Evolutionary conservation across 1,140 invertebrate genomes (phyloP), one percentile per base, ranked within the genome.

Genomic region (Dreissena rostriformis): DNA sequence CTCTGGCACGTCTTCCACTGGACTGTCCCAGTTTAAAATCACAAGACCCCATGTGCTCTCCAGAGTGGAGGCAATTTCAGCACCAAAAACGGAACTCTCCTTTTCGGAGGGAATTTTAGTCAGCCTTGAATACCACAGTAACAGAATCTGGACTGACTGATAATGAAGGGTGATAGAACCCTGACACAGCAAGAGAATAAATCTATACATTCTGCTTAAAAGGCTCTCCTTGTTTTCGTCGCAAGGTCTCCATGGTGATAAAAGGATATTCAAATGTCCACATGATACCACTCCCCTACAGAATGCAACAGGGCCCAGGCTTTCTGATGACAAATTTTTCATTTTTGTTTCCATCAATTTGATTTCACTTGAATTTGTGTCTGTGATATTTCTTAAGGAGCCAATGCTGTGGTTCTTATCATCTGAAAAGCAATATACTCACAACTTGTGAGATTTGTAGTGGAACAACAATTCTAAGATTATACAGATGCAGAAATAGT

Each of bases 1-100:
- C 73, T 89, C 87, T 29, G 90, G 61, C 49, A 90, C 91, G 82
- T 89, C 90, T 72, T 90, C 90, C 28, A 92, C 88, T 28, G 91
- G 91, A 70, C 89, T 92, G 70, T 92, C 90, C 86, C 86, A 89
- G 76, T 90, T 90, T 49, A 90, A 39, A 74, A 66, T 28, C 26
- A 77, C 52, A 28, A 76, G 53, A 39, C 29, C 49, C 53, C 77
- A 83, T 53, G 81, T 70, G 29, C 57, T 80, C 72, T 84, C 76
- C 29, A 71, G 51, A 66, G 24, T 63, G 22, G 74, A 63, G 61
- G 65, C 57, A 49, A 52, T n/a, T 49, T 63, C 74, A 22, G 19
- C 61, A 6, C n/a, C 39, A 53, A n/a, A 17, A 19, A 39, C n/a
- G 15, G 15, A 19, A 49, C 15, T 80, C 65, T 75, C 61, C 14